A percentile compares a stretch with the other conserved stretches of the same genome.
Evolutionary conservation across 2,113 vertebrate species (phyloP).

Genomic region (Lutjanus erythropterus): DNA sequence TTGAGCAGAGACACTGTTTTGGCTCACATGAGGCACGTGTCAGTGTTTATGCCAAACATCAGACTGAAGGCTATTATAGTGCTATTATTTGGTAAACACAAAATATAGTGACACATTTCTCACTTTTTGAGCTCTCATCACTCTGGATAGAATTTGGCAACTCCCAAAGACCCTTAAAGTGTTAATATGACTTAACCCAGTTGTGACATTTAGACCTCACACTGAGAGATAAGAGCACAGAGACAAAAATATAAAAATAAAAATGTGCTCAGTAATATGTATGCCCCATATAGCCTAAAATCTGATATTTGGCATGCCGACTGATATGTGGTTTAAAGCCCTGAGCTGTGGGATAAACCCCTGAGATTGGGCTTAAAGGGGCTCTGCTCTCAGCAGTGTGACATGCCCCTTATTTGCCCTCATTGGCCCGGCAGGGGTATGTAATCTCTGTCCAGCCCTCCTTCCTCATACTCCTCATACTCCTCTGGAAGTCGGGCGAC

Average conservation of each 20-base stretch:
- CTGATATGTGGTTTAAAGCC: slow-evolving; percentile 56
- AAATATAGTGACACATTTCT: not conserved
- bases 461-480: not conserved
- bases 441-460: slow-evolving; percentile 48
- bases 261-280: slow-evolving; percentile 5
- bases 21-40: slow-evolving; percentile 14
- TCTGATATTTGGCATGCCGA: slow-evolving; percentile 57
- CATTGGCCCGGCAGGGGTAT: slow-evolving; percentile 31
- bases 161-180: not conserved
- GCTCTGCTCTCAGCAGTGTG: slow-evolving; percentile 54
- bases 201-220: slow-evolving; percentile 8
- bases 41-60: slow-evolving; percentile 36
- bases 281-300: slow-evolving; percentile 40
- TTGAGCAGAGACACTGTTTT: slow-evolving; percentile 22
- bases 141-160: not conserved
- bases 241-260: slow-evolving; percentile 6
- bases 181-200: not conserved
- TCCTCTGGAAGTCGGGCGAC: slow-evolving; percentile 9
- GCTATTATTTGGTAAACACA: slow-evolving; percentile 7
- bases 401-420: slow-evolving; percentile 56
- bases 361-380: slow-evolving; percentile 55
- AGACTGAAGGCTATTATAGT: slow-evolving; percentile 8
- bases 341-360: slow-evolving; percentile 68
- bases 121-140: not conserved
- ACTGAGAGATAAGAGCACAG: not conserved